Base-by-base conservation (phyloP, 2,888 invertebrate genomes). In the Perizoma flavofasciatum region DNA sequence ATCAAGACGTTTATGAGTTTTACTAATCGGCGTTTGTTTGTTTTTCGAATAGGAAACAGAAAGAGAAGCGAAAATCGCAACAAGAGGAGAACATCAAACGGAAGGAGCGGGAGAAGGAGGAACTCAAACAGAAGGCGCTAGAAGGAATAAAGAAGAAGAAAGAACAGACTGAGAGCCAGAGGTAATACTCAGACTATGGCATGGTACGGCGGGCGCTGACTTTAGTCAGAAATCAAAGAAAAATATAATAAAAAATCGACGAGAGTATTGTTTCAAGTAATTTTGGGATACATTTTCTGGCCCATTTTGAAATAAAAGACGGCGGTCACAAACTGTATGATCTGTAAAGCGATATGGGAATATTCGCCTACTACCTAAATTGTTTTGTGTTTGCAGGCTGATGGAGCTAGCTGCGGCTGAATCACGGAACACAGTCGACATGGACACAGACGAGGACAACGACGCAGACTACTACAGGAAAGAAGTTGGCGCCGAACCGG, bases 401-500 rank as follows among this genome's bases (percentile, higher is more conserved):
- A 92, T 92, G 92, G 90, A 92, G 69, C 68, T 92, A 45, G 89
- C 93, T 40, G 92, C 92, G 10, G 89, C 91, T 8, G 94, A 94
- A 82, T 87, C 93, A 4, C 92, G 88, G 66, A 85, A 78, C 55
- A 83, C 82, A 22, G 85, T 82, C 0, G 87, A 88, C 43, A 74
- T 72, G 75, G 87, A 85, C 0, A 79, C 78, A 0, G 92, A 92
- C 39, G 96, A 96, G 55, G 95, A 96, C 76, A 97, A 98, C 43
- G 84, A 84, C 52, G 85, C 94, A 0, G 95, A 95, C 66, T 98
- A 98, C 89, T 98, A 96, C 83, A 93, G 95, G 67, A 93, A 96
- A 70, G 98, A 97, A 92, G 97, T 98, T 32, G 98, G 98, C 39
- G 95, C 95, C 71, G 97, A 96, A 76, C 98, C 98, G 0, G 98